Evolutionary conservation across 2,113 vertebrate genomes (phyloP).

Genomic region (Athene noctua): DNA sequence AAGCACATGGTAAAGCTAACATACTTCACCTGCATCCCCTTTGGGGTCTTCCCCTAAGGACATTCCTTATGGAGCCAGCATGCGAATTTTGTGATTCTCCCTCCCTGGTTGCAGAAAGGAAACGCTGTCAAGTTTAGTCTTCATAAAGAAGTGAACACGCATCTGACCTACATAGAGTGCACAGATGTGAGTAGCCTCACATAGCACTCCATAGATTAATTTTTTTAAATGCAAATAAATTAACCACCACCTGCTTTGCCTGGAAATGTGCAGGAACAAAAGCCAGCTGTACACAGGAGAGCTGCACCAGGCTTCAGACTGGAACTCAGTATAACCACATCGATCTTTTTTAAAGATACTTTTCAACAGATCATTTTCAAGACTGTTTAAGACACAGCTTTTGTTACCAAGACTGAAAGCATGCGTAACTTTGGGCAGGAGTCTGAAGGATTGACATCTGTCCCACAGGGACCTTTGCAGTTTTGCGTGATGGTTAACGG

Average conservation of each 20-base stretch:
- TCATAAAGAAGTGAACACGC: not conserved
- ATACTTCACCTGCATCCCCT: not conserved
- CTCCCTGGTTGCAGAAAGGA: not conserved
- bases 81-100: not conserved
- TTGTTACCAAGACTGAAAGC: not conserved
- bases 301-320: not conserved
- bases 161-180: conserved; percentile 62
- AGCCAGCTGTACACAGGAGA: not conserved
- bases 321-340: rapidly evolving
- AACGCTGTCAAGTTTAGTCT: conserved; percentile 46
- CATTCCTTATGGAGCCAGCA: not conserved
- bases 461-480: not conserved
- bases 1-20: not conserved
- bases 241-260: not conserved
- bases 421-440: not conserved
- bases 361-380: not conserved
- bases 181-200: conserved; percentile 32
- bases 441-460: not conserved
- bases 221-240: not conserved
- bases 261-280: not conserved
- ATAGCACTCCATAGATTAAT: not conserved
- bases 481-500: rapidly evolving
- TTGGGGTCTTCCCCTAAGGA: not conserved
- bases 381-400: not conserved
- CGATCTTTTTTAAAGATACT: not conserved